Evolutionary conservation across 2,113 vertebrate species (phyloP), one percentile per base, ranked within the genome.

Genomic region (Ageneiosus marmoratus): DNA sequence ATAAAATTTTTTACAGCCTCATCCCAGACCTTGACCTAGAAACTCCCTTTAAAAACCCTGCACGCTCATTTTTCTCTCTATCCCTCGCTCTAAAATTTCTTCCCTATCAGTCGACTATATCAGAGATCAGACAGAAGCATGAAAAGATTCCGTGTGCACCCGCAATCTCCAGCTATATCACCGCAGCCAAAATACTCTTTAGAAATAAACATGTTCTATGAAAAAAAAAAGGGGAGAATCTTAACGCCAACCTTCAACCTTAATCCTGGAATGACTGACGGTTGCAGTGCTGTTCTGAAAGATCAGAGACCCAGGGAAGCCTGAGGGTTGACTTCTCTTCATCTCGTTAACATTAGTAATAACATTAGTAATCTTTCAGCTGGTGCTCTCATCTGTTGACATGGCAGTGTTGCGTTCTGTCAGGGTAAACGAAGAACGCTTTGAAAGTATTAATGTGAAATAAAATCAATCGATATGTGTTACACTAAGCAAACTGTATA

Each of bases 11-110:
- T 41, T 41, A 62, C 27, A 77, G 72, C 46, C 18, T 10, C 46
- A 29, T 27, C 32, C 24, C 24, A 84, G 91, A 90, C 91, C 88
- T 86, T 93, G 92, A 92, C 92, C 90, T 90, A 93, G 91, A 92
- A 92, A 91, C 88, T 82, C 85, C 86, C 89, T 89, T 87, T 83
- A 83, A 88, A 80, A 91, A 87, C 85, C 84, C 86, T 90, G 89
- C 88, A 93, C 92, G 91, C 90, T 93, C 90, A 91, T 91, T 92
- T 90, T 88, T 89, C 89, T 87, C 77, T 87, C 89, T 88, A 83
- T 69, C 62, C 87, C 88, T 89, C 84, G 86, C 89, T 89, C 82
- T 83, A 84, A 86, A 87, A 76, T 53, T 80, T 81, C 80, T 80
- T 80, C 69, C 82, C 88, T 83, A 84, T 90, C 85, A 84, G 89